A percentile compares a stretch with the other conserved stretches of the same genome.
Conservation (phyloP, 2,113 vertebrate genomes). For the Podilymbus podiceps region DNA sequence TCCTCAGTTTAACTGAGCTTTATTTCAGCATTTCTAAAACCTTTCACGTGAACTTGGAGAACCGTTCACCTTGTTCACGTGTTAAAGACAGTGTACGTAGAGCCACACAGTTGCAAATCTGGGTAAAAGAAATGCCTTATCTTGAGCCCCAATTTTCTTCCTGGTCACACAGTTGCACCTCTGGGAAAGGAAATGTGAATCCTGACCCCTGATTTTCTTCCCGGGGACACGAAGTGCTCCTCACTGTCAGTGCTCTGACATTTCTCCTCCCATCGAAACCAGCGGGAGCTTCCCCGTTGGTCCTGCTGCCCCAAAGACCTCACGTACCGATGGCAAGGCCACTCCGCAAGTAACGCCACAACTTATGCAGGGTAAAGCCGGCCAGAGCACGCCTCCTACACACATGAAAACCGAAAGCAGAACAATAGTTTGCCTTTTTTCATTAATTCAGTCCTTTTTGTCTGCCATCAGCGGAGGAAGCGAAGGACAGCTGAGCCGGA, state of each 20-base stretch:
- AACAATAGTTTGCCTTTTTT: background rate
- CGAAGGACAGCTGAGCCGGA: background rate
- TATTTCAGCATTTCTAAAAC: background rate
- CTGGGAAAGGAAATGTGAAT: background rate
- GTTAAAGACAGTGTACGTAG: accelerated
- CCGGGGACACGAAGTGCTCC: accelerated
- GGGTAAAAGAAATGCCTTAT: background rate
- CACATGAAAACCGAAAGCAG: accelerated
- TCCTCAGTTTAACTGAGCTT: accelerated
- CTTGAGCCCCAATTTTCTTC: accelerated
- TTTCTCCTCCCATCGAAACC: background rate
- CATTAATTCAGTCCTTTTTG: background rate
- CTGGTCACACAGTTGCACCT: background rate
- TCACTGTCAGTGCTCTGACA: accelerated
- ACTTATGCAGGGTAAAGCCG: background rate
- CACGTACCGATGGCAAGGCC: accelerated
- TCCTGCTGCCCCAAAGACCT: background rate
- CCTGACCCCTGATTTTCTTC: accelerated
- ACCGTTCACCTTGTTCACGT: accelerated
- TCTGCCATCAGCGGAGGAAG: background rate
- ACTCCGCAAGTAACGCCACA: background rate
- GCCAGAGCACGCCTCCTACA: background rate
- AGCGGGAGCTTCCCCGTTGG: background rate
- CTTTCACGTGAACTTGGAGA: accelerated
- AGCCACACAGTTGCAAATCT: background rate